These are phyloP conservation scores for Aphaenogaster ashmeadi DNA, from an alignment of 1,140 invertebrate genomes.

Conservation along the genomic window DNA sequence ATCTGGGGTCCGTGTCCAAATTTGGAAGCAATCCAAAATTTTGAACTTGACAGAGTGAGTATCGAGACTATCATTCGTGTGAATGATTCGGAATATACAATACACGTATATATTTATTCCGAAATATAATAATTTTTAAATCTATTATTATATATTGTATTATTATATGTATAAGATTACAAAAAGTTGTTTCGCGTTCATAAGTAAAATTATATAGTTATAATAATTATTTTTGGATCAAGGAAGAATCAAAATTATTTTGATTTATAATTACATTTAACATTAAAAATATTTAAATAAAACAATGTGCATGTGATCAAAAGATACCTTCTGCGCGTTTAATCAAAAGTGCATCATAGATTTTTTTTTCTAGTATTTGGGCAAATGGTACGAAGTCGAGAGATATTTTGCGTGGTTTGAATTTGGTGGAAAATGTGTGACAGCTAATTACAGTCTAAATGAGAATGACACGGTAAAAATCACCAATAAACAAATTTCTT, in stretches of 20 bases:
- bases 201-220: not conserved
- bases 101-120: not conserved
- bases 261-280: not conserved
- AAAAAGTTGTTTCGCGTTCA: not conserved
- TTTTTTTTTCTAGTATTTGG: conserved; percentile 89
- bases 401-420: conserved; percentile 93
- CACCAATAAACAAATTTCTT: conserved; percentile 89
- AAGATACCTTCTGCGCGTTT: not conserved
- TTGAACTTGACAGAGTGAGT: conserved; percentile 88
- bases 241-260: not conserved
- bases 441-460: conserved; percentile 89
- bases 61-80: not conserved
- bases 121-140: not conserved
- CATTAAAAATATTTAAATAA: not conserved
- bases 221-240: not conserved
- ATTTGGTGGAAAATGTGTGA: conserved; percentile 92
- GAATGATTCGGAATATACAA: not conserved
- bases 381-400: conserved; percentile 93
- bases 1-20: conserved; percentile 90
- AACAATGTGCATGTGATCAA: not conserved
- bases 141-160: not conserved
- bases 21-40: conserved; percentile 88
- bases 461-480: conserved; percentile 89
- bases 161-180: not conserved
- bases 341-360: not conserved